Conservation (phyloP, 2,888 invertebrate species). For the Drosophila aldrichi region DNA sequence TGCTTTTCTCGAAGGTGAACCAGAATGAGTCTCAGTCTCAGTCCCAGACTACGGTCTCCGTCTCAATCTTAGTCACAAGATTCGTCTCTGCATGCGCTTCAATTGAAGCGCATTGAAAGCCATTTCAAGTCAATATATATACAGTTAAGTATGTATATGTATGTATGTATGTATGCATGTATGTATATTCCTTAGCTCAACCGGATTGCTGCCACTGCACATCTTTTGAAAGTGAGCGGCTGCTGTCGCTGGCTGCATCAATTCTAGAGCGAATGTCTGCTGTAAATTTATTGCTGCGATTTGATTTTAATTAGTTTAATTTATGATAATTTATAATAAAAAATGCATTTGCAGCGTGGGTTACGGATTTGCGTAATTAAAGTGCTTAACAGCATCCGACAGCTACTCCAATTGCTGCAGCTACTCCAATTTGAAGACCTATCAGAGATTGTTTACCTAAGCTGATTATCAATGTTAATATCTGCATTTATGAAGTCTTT, state of each 20-base stretch:
- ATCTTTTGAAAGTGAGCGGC: constrained; percentile 74
- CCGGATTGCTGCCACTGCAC: constrained; percentile 70
- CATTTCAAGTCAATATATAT: constrained; percentile 26
- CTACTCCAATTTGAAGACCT: background rate
- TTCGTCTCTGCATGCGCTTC: constrained; percentile 33
- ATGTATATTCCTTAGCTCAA: constrained; percentile 44
- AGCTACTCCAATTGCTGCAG: background rate
- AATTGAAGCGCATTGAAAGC: constrained; percentile 73
- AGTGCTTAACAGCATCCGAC: constrained; percentile 26
- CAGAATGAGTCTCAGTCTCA: constrained; percentile 63
- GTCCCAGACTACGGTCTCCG: constrained; percentile 26
- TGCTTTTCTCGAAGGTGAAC: constrained; percentile 80
- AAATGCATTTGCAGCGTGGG: constrained; percentile 40
- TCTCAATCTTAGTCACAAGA: constrained; percentile 36
- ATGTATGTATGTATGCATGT: background rate
- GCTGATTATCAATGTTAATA: background rate
- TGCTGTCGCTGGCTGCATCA: constrained; percentile 64
- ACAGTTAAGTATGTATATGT: background rate
- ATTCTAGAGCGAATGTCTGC: constrained; percentile 70
- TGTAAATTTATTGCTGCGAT: constrained; percentile 71
- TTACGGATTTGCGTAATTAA: constrained; percentile 31
- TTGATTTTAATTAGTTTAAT: constrained; percentile 78
- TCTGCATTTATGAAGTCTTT: background rate
- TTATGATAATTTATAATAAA: constrained; percentile 70
- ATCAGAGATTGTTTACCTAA: background rate